Evolutionary conservation across 2,797 vertebrate genomes (phyloP).

Genomic region (Mormyrops attenuatus): DNA sequence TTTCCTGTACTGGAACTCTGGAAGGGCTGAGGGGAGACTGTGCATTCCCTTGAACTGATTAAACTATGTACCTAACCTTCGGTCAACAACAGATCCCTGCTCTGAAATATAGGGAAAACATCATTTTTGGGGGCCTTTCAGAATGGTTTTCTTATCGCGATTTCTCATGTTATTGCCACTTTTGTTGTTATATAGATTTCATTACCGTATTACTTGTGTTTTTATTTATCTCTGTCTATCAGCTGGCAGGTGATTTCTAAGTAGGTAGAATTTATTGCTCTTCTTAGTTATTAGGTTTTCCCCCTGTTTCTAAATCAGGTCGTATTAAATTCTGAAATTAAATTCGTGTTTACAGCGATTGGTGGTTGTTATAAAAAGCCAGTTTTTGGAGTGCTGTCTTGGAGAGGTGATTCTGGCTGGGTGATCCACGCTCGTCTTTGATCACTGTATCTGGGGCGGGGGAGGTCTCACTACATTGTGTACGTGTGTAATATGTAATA

Average conservation of each 20-base stretch:
- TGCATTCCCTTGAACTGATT: not conserved
- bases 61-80: constrained; percentile 8
- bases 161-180: not conserved
- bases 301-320: not conserved
- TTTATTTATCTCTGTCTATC: not conserved
- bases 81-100: not conserved
- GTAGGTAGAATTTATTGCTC: not conserved
- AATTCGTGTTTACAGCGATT: not conserved
- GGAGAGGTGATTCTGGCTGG: not conserved
- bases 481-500: not conserved
- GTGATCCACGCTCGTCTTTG: not conserved
- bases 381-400: not conserved
- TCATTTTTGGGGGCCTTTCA: not conserved
- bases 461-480: not conserved
- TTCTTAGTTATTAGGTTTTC: not conserved
- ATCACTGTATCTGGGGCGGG: not conserved
- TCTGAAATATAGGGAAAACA: not conserved
- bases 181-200: not conserved
- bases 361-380: not conserved
- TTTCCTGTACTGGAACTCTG: not conserved
- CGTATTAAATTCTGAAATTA: not conserved
- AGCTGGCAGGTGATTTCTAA: not conserved
- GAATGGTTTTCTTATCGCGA: not conserved
- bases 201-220: not conserved
- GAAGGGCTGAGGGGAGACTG: not conserved